These are phyloP conservation scores for Corythucha ciliata DNA, from an alignment of 2,888 invertebrate genomes.

Conservation along the genomic window DNA sequence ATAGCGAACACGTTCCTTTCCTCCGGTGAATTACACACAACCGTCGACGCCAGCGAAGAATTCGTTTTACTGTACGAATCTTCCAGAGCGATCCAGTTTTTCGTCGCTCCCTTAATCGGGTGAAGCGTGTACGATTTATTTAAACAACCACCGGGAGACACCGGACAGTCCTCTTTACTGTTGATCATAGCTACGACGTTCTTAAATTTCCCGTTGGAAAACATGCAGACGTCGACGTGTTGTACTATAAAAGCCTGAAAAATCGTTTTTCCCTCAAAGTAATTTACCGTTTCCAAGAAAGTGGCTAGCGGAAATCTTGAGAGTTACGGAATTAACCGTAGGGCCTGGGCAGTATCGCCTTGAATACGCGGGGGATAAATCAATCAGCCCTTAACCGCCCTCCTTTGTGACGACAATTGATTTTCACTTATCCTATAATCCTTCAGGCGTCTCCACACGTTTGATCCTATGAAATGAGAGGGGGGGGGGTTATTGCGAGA, in stretches of 20 bases:
- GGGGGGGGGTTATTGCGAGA: too few species aligned
- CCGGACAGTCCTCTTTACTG: conserved; percentile 54
- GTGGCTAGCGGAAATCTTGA: too few species aligned
- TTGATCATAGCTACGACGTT: conserved; percentile 70
- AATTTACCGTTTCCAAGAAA: too few species aligned
- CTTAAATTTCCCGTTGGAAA: conserved; percentile 89
- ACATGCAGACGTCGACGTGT: conserved; percentile 89
- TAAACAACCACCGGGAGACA: conserved; percentile 49
- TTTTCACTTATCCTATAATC: too few species aligned
- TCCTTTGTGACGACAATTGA: too few species aligned
- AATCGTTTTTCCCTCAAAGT: too few species aligned
- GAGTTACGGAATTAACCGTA: too few species aligned
- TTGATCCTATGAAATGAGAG: too few species aligned
- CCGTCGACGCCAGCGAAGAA: conserved; percentile 49
- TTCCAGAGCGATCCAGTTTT: conserved; percentile 86
- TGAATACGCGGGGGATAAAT: too few species aligned
- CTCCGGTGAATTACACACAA: conserved; percentile 51
- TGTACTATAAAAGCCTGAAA: conserved; percentile 78
- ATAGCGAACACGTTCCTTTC: conserved; percentile 82
- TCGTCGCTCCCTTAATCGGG: conserved; percentile 68
- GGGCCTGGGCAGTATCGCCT: too few species aligned
- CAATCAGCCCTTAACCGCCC: too few species aligned
- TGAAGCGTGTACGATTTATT: conserved; percentile 56
- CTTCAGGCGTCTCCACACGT: too few species aligned
- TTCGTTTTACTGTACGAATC: conserved; percentile 63